These are phyloP conservation scores for Yponomeuta malinellus DNA, from an alignment of 2,888 invertebrate species.

Conservation along the genomic window DNA sequence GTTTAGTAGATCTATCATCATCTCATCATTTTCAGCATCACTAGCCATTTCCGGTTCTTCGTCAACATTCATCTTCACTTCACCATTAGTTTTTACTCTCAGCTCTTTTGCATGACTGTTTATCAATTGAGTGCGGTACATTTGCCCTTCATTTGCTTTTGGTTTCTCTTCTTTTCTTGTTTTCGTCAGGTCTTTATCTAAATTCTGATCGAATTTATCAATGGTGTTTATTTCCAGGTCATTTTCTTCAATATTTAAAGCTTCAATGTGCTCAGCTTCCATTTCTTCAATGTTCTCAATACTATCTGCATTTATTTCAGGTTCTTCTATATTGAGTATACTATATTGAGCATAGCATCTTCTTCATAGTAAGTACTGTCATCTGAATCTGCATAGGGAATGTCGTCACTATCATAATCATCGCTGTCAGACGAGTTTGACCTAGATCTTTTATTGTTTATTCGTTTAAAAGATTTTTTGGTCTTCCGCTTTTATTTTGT, in stretches of 20 bases:
- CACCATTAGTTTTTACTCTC: constrained; percentile 4
- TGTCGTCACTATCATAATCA: constrained; percentile 18
- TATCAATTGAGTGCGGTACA: constrained; percentile 4
- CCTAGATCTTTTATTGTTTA: constrained; percentile 19
- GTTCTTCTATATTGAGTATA: constrained; percentile 18
- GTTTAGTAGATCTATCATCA: too few species aligned
- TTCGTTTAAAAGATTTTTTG: constrained; percentile 17
- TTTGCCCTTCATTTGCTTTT: constrained; percentile 17
- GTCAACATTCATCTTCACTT: too few species aligned
- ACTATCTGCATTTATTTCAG: constrained; percentile 18
- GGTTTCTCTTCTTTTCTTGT: constrained; percentile 1
- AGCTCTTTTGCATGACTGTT: constrained; percentile 16
- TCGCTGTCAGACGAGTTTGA: constrained; percentile 17
- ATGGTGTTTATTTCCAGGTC: constrained; percentile 18
- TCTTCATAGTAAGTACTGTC: constrained; percentile 17
- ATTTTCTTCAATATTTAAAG: constrained; percentile 18
- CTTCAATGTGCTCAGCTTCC: constrained; percentile 18
- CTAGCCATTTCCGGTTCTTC: too few species aligned
- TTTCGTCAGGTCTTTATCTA: constrained; percentile 18
- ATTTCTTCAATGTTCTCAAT: constrained; percentile 17
- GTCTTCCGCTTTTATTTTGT: constrained; percentile 11
- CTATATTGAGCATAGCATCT: constrained; percentile 14
- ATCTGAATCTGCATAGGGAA: constrained; percentile 20
- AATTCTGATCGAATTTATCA: constrained; percentile 20
- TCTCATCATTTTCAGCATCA: too few species aligned